Evolutionary conservation across 2,888 invertebrate genomes (phyloP).

Genomic region (Monopis laevigella): DNA sequence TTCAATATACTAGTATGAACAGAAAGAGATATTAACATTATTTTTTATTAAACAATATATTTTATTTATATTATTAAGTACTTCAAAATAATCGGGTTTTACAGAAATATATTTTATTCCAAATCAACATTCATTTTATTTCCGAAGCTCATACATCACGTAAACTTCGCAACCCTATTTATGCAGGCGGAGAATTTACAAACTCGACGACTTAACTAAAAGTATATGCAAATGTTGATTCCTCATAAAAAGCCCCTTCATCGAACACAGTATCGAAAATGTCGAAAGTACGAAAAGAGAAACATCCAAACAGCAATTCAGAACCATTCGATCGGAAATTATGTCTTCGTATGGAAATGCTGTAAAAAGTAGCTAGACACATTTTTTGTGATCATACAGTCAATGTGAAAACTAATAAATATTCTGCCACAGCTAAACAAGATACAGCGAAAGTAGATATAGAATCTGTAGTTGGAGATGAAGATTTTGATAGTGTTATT

Average conservation of each 20-base stretch:
- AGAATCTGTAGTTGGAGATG: neutral
- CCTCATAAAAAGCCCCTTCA: slow-evolving; percentile 9
- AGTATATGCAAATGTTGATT: slow-evolving; percentile 8
- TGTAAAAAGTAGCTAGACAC: slow-evolving; percentile 3
- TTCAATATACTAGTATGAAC: no score
- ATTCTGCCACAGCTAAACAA: neutral
- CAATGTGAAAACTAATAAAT: neutral
- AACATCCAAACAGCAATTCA: slow-evolving; percentile 9
- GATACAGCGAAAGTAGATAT: neutral
- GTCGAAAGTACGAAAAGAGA: slow-evolving; percentile 3
- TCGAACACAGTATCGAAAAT: slow-evolving; percentile 6
- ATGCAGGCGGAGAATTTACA: no score
- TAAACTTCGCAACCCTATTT: no score
- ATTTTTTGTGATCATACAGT: slow-evolving; percentile 5
- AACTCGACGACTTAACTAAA: no score
- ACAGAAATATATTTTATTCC: no score
- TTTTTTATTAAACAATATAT: no score
- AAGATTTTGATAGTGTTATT: neutral
- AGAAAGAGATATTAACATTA: no score
- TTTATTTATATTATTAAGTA: no score
- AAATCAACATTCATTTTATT: no score
- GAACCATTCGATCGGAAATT: slow-evolving; percentile 16
- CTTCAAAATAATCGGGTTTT: no score
- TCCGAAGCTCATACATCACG: no score
- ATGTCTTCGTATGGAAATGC: slow-evolving; percentile 13